Conservation (phyloP, 2,888 invertebrate genomes). For the Eupithecia tripunctaria region DNA sequence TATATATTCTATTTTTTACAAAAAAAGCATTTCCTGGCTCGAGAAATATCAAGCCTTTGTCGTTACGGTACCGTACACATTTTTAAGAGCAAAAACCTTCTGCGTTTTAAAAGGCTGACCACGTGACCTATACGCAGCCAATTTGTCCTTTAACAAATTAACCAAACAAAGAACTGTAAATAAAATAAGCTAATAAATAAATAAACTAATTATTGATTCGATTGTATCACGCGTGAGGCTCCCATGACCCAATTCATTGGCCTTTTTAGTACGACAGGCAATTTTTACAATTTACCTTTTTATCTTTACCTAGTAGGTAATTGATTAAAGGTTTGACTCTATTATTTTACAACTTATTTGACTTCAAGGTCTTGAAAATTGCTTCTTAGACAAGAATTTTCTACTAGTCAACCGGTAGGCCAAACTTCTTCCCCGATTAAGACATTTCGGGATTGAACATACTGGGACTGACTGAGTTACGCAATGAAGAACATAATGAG, state of each 20-base stretch:
- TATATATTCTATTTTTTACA: no score
- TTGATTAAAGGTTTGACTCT: slow-evolving; percentile 12
- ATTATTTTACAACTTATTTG: background rate
- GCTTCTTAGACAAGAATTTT: no score
- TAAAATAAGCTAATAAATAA: slow-evolving; percentile 49
- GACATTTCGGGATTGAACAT: no score
- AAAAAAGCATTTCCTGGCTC: background rate
- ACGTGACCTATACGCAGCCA: background rate
- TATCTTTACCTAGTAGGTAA: background rate
- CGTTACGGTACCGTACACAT: background rate
- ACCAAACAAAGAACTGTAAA: slow-evolving; percentile 54
- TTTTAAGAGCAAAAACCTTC: background rate
- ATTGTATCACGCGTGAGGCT: slow-evolving; percentile 62
- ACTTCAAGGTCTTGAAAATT: background rate
- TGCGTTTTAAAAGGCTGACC: background rate
- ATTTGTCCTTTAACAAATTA: slow-evolving; percentile 64
- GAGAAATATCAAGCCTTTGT: background rate
- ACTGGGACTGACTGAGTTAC: no score
- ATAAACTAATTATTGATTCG: slow-evolving; percentile 60
- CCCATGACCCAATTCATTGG: slow-evolving; percentile 73
- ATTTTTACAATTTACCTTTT: slow-evolving; percentile 34
- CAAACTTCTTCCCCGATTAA: no score
- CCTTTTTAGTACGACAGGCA: slow-evolving; percentile 55
- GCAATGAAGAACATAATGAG: no score
- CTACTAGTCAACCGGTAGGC: no score